Percentiles rank a stretch among this genome's conserved stretches.
Conservation (phyloP, 2,113 vertebrate genomes). For the Cephalopterus ornatus region DNA sequence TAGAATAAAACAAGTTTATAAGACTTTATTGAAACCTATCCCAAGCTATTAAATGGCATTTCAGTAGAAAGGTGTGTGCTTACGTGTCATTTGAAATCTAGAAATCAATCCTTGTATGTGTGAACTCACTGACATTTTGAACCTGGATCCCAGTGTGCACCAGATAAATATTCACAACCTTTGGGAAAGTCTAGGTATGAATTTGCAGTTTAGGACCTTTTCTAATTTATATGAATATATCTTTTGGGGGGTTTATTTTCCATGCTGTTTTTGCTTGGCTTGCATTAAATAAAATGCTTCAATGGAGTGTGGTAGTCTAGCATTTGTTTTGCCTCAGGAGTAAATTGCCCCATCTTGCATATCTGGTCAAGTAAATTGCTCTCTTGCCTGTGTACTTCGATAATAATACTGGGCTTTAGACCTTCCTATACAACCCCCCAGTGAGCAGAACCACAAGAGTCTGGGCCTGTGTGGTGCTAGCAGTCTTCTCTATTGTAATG, state of each 20-base stretch:
- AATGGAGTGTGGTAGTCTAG: conserved; percentile 58
- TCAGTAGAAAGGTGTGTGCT: background rate
- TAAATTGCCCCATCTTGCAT: conserved; percentile 60
- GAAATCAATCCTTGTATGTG: background rate
- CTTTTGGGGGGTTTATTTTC: conserved; percentile 22
- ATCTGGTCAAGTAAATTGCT: conserved; percentile 68
- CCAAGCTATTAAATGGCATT: background rate
- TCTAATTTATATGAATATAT: conserved; percentile 37
- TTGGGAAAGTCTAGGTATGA: background rate
- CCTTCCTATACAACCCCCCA: background rate
- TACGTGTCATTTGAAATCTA: background rate
- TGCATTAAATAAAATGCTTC: conserved; percentile 66
- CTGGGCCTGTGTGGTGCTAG: background rate
- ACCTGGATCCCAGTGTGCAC: background rate
- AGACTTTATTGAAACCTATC: background rate
- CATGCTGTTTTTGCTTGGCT: conserved; percentile 54
- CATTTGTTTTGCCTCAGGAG: conserved; percentile 68
- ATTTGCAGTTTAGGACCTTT: conserved; percentile 1
- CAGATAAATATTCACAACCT: conserved; percentile 10
- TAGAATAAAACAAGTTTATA: background rate
- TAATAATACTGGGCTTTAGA: conserved; percentile 34
- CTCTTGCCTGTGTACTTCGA: conserved; percentile 27
- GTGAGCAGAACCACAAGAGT: conserved; percentile 7
- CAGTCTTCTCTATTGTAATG: conserved; percentile 21
- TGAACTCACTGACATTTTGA: background rate